Evolutionary conservation across 2,113 vertebrate genomes (phyloP), one percentile per base, ranked within the genome.

Genomic region (Actenoides hombroni): DNA sequence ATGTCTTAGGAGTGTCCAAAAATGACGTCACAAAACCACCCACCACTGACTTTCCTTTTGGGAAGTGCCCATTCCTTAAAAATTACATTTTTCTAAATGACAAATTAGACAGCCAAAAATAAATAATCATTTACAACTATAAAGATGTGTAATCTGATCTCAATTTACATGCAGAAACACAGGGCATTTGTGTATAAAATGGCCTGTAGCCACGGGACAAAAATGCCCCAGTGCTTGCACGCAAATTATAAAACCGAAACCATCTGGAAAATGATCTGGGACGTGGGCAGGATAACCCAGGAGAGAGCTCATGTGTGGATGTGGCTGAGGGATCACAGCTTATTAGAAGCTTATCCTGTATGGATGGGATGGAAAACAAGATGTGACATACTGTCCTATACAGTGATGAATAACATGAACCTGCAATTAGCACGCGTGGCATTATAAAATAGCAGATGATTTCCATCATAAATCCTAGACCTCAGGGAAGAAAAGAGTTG

Each of bases 291-390:
- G 71, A 61, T 85, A 92, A 78, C 29, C 24, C 60, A 75, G 37
- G 73, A 92, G 31, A 88, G 42, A 86, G 76, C 46, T 28, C 5
- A 35, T 81, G 61, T 48, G 64, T 83, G 73, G 56, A 90, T 81
- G 56, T 37, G 64, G 80, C 76, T 86, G 53, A 74, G 82, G 65
- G 80, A 96, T 92, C 83, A 86, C 33, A 81, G 69, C 68, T 93
- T 73, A 64, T 94, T 79, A 96, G 88, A 74, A 76, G 81, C 81
- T 93, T 91, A 97, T 92, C 77, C 89, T 46, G 6, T 69, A 65
- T 35, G 46, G 70, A 94, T 93, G 57, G 81, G 70, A 87, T 82
- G 74, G 91, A 95, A 93, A 95, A 94, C 46, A 88, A 92, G 94
- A 94, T 71, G 64, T 94, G 90, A 90, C 92, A 90, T 57, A 68